phyloP scores from a whole-genome alignment of 2,888 invertebrate genomes.

The Furcula furcula region DNA sequence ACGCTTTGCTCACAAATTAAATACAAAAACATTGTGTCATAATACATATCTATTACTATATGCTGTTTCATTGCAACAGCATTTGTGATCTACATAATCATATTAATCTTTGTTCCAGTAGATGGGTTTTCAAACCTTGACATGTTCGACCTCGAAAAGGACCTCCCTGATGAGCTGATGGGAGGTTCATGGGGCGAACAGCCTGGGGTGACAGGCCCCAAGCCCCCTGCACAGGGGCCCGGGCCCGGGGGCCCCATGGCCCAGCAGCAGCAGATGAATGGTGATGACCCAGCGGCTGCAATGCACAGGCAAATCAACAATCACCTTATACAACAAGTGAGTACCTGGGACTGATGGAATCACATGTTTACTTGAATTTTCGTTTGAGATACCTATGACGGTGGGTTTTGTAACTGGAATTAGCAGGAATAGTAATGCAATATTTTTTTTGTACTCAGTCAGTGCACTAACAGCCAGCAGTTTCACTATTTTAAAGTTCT shows the following conservation, averaged over 20 bases:
- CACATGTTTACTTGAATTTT: no score
- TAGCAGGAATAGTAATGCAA: no score
- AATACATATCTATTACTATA: no score
- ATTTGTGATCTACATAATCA: conserved; percentile 7
- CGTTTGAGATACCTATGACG: no score
- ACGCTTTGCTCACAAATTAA: no score
- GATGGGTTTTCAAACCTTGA: conserved; percentile 92
- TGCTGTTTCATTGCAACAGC: no score
- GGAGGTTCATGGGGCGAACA: conserved; percentile 90
- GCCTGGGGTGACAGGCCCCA: conserved; percentile 83
- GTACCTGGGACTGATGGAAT: conserved; percentile 53
- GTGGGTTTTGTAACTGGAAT: no score
- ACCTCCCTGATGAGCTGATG: conserved; percentile 95
- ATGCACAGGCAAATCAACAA: conserved; percentile 83
- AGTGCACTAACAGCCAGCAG: no score
- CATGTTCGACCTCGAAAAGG: conserved; percentile 95
- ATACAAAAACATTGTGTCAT: no score
- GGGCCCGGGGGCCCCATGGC: conserved; percentile 85
- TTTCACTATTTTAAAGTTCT: no score
- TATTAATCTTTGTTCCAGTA: conserved; percentile 53
- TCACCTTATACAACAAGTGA: conserved; percentile 86
- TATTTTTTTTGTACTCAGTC: no score
- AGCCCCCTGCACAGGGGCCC: conserved; percentile 91
- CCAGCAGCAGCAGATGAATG: conserved; percentile 84
- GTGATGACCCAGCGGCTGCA: conserved; percentile 84